Evolutionary conservation across 37 sponge, comb jelly and placozoan genomes (phyloP).

Genomic region (Halisarca cf. caerulea): DNA sequence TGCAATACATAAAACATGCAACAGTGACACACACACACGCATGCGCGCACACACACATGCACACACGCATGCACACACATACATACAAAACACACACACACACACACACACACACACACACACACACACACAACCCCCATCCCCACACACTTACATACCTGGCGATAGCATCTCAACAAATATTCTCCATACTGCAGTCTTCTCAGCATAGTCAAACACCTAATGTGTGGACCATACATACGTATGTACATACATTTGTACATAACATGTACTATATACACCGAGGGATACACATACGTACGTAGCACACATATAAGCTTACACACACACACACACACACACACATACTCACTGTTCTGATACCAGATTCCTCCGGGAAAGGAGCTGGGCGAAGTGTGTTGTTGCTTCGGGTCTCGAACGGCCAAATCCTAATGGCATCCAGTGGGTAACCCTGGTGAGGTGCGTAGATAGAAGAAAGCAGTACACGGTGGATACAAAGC

Average conservation of each 20-base stretch:
- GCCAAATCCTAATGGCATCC: slow-evolving; percentile 74
- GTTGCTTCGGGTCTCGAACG: slow-evolving; percentile 84
- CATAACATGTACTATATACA: background rate
- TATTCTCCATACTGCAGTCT: slow-evolving; percentile 49
- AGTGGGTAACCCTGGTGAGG: slow-evolving; percentile 85
- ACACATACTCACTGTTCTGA: background rate
- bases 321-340: background rate
- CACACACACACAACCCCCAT: background rate
- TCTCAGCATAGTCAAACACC: slow-evolving; percentile 70
- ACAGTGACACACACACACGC: background rate
- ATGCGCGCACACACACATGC: no score
- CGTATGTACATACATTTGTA: background rate
- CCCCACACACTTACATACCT: slow-evolving; percentile 29
- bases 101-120: no score
- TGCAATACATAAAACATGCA: background rate
- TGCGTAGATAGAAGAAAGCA: no score
- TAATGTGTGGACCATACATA: background rate
- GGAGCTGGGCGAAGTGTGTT: slow-evolving; percentile 67
- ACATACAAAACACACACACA: background rate
- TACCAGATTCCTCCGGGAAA: background rate
- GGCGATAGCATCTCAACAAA: slow-evolving; percentile 63
- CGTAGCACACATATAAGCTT: background rate
- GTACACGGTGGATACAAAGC: no score
- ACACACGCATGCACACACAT: background rate
- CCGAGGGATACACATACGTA: background rate